phyloP scores from a whole-genome alignment of 2,888 invertebrate species.

The Oeneis ivallda region DNA sequence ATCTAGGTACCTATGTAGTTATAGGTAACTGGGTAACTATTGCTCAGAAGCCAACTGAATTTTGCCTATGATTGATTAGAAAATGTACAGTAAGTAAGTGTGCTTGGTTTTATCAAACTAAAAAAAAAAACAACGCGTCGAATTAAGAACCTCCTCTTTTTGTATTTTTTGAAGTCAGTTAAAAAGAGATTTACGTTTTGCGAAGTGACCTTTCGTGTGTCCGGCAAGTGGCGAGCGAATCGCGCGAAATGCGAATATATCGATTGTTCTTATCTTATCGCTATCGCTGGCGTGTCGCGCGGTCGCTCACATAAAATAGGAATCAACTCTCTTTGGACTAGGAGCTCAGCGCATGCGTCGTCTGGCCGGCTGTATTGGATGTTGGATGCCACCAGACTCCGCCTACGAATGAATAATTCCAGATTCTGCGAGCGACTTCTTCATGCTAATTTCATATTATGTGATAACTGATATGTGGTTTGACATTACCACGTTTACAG shows the following conservation, averaged over 20 bases:
- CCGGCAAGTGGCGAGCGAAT: slow-evolving; percentile 60
- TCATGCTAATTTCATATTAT: slow-evolving; percentile 43
- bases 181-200: slow-evolving; percentile 33
- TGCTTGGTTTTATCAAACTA: too few relatives aligned
- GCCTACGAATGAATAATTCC: slow-evolving; percentile 60
- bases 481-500: background rate
- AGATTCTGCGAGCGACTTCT: slow-evolving; percentile 46
- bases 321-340: slow-evolving; percentile 48
- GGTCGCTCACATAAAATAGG: slow-evolving; percentile 57
- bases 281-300: slow-evolving; percentile 65
- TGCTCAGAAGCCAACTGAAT: too few relatives aligned
- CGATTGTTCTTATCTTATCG: slow-evolving; percentile 57
- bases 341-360: slow-evolving; percentile 64
- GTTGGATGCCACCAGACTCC: slow-evolving; percentile 61
- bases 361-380: slow-evolving; percentile 56
- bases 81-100: too few relatives aligned
- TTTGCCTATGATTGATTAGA: too few relatives aligned
- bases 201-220: slow-evolving; percentile 73
- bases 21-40: too few relatives aligned
- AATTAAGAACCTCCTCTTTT: too few relatives aligned
- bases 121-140: too few relatives aligned
- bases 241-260: slow-evolving; percentile 68
- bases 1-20: too few relatives aligned
- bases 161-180: too few relatives aligned
- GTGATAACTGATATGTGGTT: slow-evolving; percentile 16